A percentile compares a stretch with the other conserved stretches of the same genome.
phyloP scores from a whole-genome alignment of 2,888 invertebrate genomes.

The Tromatobia lineatoria region DNA sequence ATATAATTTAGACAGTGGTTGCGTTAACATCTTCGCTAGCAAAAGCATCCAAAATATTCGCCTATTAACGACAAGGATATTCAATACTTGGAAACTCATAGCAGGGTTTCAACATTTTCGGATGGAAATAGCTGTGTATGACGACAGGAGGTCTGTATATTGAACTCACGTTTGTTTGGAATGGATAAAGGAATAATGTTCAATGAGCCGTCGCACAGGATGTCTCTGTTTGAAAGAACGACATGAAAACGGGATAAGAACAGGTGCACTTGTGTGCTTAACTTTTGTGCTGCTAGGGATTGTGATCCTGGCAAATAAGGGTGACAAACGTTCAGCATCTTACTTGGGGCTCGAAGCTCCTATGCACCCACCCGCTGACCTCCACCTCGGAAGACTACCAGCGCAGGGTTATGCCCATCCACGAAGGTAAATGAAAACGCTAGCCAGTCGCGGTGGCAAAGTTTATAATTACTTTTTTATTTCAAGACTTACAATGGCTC shows the following conservation, averaged over 20 bases:
- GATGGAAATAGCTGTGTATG: background rate
- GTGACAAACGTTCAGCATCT: conserved; percentile 13
- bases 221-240: background rate
- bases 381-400: conserved; percentile 1
- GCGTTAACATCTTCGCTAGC: conserved; percentile 2
- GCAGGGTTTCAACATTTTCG: background rate
- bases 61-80: background rate
- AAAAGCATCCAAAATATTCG: background rate
- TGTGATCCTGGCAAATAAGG: conserved; percentile 9
- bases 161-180: background rate
- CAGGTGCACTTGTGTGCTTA: background rate
- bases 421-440: conserved; percentile 57
- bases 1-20: conserved; percentile 6
- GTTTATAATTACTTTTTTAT: conserved; percentile 73
- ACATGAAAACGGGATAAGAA: conserved; percentile 16
- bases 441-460: conserved; percentile 57
- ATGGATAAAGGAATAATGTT: background rate
- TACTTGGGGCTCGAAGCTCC: background rate
- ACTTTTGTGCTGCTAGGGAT: conserved; percentile 21
- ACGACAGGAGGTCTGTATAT: background rate
- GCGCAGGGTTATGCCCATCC: conserved; percentile 27
- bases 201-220: background rate
- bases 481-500: conserved; percentile 67
- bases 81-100: background rate
- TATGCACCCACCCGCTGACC: background rate